A percentile compares a stretch with the other conserved stretches of the same genome.
These are phyloP conservation scores for Salvelinus namaycush DNA, from an alignment of 2,113 vertebrate genomes.

Conservation along the genomic window DNA sequence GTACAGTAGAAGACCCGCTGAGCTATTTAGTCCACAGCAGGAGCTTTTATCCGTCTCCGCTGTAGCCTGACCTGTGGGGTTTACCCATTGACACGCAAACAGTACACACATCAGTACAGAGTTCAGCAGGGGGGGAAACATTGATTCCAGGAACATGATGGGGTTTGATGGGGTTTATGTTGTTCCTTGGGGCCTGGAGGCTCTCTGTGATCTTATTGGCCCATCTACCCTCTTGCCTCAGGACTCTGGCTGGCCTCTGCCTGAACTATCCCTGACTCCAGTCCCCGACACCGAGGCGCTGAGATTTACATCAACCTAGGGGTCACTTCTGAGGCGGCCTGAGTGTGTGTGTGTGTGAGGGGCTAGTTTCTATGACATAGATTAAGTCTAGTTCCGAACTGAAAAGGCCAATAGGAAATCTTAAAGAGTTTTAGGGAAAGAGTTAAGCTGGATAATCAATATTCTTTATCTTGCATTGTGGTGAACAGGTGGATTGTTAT, in stretches of 20 bases:
- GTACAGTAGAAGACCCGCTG: constrained; percentile 24
- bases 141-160: constrained; percentile 64
- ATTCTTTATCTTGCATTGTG: no score
- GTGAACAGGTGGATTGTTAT: no score
- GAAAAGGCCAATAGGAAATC: no score
- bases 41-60: constrained; percentile 51
- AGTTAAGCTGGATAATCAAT: no score
- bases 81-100: constrained; percentile 58
- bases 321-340: background rate
- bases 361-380: background rate
- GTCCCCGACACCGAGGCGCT: constrained; percentile 7
- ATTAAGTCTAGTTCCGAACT: no score
- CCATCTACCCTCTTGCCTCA: constrained; percentile 7
- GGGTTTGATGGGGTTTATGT: constrained; percentile 48
- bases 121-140: constrained; percentile 47
- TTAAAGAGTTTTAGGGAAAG: no score
- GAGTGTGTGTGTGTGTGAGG: constrained; percentile 9
- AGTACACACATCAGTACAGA: constrained; percentile 35
- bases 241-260: constrained; percentile 44
- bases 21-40: constrained; percentile 56
- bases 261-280: constrained; percentile 47
- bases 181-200: constrained; percentile 40
- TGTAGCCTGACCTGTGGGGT: constrained; percentile 35
- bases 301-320: constrained; percentile 15
- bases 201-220: constrained; percentile 17